phyloP scores from a whole-genome alignment of 2,797 vertebrate species.

The Erithacus rubecula region DNA sequence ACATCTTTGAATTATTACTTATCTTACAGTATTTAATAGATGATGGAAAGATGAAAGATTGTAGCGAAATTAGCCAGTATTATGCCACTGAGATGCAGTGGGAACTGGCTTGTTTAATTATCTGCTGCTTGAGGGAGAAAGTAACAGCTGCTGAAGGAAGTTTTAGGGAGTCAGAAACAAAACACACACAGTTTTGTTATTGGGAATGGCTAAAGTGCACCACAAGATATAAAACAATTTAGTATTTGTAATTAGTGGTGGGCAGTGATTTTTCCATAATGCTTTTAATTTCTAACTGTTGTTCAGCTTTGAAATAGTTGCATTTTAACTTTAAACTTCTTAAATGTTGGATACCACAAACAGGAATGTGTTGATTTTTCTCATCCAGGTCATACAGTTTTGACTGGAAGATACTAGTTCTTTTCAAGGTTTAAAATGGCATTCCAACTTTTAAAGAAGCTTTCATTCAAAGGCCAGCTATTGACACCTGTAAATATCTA shows the following conservation, averaged over 20 bases:
- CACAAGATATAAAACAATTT: neutral
- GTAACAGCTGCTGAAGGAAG: neutral
- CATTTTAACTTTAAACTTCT: neutral
- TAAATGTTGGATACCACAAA: neutral
- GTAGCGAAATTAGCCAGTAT: neutral
- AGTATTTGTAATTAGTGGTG: neutral
- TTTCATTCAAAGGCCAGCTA: neutral
- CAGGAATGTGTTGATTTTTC: neutral
- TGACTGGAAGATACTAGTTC: neutral
- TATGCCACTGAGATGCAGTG: neutral
- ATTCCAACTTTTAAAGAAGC: neutral
- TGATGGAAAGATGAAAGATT: neutral
- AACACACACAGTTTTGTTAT: neutral
- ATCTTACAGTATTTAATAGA: neutral
- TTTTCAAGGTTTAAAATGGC: neutral
- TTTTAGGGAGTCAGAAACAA: neutral
- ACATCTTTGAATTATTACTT: neutral
- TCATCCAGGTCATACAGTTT: neutral
- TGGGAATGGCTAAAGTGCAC: neutral
- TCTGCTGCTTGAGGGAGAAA: neutral
- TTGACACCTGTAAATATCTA: neutral
- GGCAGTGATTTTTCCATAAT: neutral
- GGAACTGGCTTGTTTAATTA: neutral
- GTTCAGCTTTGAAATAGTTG: neutral
- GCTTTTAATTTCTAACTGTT: neutral